Evolutionary conservation across 2,113 vertebrate genomes (phyloP), one percentile per base, ranked within the genome.

Genomic region (Paedocypris sp.): DNA sequence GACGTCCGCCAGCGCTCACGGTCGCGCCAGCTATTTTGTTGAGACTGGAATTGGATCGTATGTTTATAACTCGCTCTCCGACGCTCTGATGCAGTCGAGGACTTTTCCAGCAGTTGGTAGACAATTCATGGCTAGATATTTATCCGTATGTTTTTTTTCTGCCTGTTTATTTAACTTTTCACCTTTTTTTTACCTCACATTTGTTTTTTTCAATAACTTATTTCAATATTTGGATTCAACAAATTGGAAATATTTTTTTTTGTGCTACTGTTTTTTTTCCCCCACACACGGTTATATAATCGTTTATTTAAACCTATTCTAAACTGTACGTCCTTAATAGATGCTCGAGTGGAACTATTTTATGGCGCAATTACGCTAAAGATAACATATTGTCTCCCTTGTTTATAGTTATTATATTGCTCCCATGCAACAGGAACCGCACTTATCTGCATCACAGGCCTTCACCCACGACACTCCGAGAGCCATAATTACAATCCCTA

Each of bases 21-120:
- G 63, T 47, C 36, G 32, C 38, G 70, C 73, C 68, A 75, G 74
- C 68, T 73, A 77, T 72, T 75, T 77, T 73, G 68, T 77, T 75
- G 70, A 72, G 68, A 68, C 74, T 77, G 74, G 75, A 81, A 71
- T 69, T 33, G 66, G 68, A 77, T 60, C 65, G 66, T 58, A 29
- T 78, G 64, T 79, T 76, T 75, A 69, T 62, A 67, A 65, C 53
- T 32, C 31, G 29, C 10, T 15, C 12, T 33, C 19, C 19, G 47
- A 36, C n/a, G 50, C 32, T 25, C 42, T 25, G 10, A n/a, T 46
- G 52, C 39, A 62, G 58, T 47, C 65, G 54, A 35, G 28, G 31
- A 36, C 10, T 46, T 20, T 11, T 46, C 6, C 36, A 41, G 26
- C 51, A 50, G 51, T 57, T 53, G 57, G 39, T 47, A 43, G 8